Evolutionary conservation across 2,797 vertebrate species (phyloP), one percentile per base, ranked within the genome.

Genomic region (Coendou prehensilis): DNA sequence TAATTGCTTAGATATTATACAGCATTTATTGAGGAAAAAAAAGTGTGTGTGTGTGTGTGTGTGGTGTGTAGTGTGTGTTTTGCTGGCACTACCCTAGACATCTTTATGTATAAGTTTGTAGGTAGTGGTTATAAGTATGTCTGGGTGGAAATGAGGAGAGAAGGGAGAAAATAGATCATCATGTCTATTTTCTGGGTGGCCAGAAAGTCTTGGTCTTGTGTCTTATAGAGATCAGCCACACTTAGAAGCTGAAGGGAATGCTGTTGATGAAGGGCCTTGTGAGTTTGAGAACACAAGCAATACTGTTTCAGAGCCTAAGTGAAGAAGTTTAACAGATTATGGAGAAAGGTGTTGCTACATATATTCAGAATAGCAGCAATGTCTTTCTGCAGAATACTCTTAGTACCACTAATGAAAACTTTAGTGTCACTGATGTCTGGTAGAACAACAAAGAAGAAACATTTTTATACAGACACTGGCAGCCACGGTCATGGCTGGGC

Each of bases 21-120:
- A 95, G 37, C 26, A 52, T 93, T 86, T 75, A 80, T 7, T 88
- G 73, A 93, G 64, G 45, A 83, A 87, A 71, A 41, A 63, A 15
- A 57, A 18, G 56, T 56, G 18, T 76, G 47, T 76, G 61, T 56
- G 50, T 41, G 50, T 82, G n/a, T 82, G 26, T 76, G 47, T 89
- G 17, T 67, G 47, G n/a, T 83, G 47, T 81, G 26, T 59, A 52
- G 11, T 71, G 20, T 78, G n/a, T 59, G 61, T 59, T 41, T 75
- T 56, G 22, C 23, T 56, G 61, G 22, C 30, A 76, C 14, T 47
- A 82, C 30, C 20, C 61, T 15, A 85, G 47, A 37, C 64, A 63
- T 75, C 37, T 94, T 18, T 6, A 41, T 20, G 47, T 47, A 10
- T 73, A 71, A 37, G 17, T 30, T 88, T 37, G 28, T 14, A 71